Evolutionary conservation across 2,113 vertebrate genomes (phyloP).

Genomic region (Centrocercus urophasianus): DNA sequence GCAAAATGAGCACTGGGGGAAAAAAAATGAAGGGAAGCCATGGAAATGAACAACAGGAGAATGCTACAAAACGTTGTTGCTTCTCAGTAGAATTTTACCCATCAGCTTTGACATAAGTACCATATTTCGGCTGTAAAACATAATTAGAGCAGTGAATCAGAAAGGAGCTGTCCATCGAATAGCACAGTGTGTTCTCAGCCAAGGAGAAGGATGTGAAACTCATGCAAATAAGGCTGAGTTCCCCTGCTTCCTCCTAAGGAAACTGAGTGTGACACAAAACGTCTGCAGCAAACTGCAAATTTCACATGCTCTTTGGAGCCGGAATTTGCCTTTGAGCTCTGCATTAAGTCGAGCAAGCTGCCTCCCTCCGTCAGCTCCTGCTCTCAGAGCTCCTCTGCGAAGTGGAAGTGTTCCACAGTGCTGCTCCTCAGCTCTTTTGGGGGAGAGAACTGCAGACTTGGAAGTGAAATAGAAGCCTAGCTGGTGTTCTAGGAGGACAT

Average conservation of each 20-base stretch:
- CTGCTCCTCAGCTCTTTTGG: not conserved
- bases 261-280: conserved; percentile 52
- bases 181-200: conserved; percentile 63
- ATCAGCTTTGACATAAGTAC: conserved; percentile 74
- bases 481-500: not conserved
- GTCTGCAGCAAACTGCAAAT: conserved; percentile 3
- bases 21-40: conserved; percentile 54
- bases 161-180: conserved; percentile 63
- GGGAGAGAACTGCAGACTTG: not conserved
- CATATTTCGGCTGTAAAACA: conserved; percentile 71
- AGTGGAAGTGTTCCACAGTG: not conserved
- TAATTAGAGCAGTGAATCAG: conserved; percentile 75
- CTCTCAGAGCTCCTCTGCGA: not conserved
- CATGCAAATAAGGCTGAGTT: conserved; percentile 61
- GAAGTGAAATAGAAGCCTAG: not conserved
- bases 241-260: conserved; percentile 55
- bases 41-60: conserved; percentile 69
- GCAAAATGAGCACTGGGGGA: conserved; percentile 51
- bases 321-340: conserved; percentile 9
- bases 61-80: conserved; percentile 56
- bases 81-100: conserved; percentile 66
- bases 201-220: conserved; percentile 63
- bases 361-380: not conserved
- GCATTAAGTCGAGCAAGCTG: not conserved
- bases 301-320: not conserved